Percentiles rank a stretch among this genome's conserved stretches.
Evolutionary conservation across 2,113 vertebrate species (phyloP).

Genomic region (Zosterops borbonicus): DNA sequence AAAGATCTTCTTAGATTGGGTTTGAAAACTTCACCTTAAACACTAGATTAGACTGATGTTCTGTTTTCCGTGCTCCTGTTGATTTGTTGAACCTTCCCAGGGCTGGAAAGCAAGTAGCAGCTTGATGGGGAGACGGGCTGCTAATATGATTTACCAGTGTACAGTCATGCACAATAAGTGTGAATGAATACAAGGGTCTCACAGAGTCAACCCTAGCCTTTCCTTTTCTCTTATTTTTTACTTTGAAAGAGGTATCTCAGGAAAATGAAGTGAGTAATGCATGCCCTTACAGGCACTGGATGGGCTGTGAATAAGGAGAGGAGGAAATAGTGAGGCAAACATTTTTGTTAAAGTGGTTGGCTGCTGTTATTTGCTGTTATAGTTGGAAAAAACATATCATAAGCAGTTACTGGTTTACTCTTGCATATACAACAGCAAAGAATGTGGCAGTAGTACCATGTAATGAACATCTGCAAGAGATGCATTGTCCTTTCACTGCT

Average conservation of each 20-base stretch:
- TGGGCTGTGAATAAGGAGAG: slow-evolving; percentile 70
- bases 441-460: background rate
- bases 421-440: background rate
- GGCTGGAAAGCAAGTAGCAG: slow-evolving; percentile 87
- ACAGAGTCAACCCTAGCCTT: slow-evolving; percentile 84
- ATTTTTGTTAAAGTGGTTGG: slow-evolving; percentile 72
- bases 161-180: slow-evolving; percentile 93
- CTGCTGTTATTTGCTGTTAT: slow-evolving; percentile 50
- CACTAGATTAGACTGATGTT: slow-evolving; percentile 90
- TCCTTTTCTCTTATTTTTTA: slow-evolving; percentile 80
- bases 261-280: slow-evolving; percentile 82
- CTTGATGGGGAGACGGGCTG: slow-evolving; percentile 84
- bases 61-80: slow-evolving; percentile 91
- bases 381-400: slow-evolving; percentile 42
- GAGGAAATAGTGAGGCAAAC: slow-evolving; percentile 37
- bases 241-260: slow-evolving; percentile 79
- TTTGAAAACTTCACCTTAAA: slow-evolving; percentile 89
- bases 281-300: slow-evolving; percentile 83
- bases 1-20: slow-evolving; percentile 88
- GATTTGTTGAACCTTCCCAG: slow-evolving; percentile 90
- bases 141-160: slow-evolving; percentile 90
- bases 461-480: slow-evolving; percentile 2
- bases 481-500: background rate
- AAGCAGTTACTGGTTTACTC: slow-evolving; percentile 58
- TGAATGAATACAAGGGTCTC: slow-evolving; percentile 88